Conservation (phyloP, 2,888 invertebrate genomes). For the Dendrolimus pini region DNA sequence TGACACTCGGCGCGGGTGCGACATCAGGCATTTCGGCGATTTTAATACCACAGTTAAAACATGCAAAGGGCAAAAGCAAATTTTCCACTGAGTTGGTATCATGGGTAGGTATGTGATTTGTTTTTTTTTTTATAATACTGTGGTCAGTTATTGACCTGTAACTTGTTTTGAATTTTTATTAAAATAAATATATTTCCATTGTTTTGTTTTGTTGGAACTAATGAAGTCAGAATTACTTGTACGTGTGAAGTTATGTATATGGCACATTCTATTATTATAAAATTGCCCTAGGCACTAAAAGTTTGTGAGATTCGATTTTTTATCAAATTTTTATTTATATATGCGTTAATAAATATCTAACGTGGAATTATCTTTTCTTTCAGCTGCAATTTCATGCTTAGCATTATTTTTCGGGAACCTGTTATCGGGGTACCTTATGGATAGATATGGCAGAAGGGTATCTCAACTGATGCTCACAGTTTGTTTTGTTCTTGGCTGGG, state of each 20-base stretch:
- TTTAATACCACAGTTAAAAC: constrained; percentile 76
- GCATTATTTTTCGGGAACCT: constrained; percentile 79
- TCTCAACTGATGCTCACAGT: constrained; percentile 70
- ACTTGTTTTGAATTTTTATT: too few relatives aligned
- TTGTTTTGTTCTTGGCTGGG: constrained; percentile 77
- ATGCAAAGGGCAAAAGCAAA: constrained; percentile 47
- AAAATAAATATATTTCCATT: too few relatives aligned
- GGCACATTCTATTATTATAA: too few relatives aligned
- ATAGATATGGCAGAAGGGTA: constrained; percentile 74
- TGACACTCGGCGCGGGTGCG: constrained; percentile 75
- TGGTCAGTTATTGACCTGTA: background rate
- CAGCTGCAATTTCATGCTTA: constrained; percentile 79
- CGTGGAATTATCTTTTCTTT: constrained; percentile 26
- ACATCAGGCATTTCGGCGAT: constrained; percentile 80
- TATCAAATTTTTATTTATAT: too few relatives aligned
- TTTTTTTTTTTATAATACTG: background rate
- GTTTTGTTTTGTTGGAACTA: too few relatives aligned
- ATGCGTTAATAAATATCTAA: background rate
- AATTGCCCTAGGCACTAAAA: too few relatives aligned
- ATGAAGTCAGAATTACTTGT: too few relatives aligned
- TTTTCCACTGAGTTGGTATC: constrained; percentile 71
- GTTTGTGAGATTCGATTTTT: too few relatives aligned
- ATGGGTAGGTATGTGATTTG: constrained; percentile 76
- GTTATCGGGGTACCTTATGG: constrained; percentile 77
- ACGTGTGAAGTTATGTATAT: too few relatives aligned